A percentile compares a stretch with the other conserved stretches of the same genome.
These are phyloP conservation scores for Sinocyclocheilus grahami DNA, from an alignment of 2,113 vertebrate species.

Conservation along the genomic window DNA sequence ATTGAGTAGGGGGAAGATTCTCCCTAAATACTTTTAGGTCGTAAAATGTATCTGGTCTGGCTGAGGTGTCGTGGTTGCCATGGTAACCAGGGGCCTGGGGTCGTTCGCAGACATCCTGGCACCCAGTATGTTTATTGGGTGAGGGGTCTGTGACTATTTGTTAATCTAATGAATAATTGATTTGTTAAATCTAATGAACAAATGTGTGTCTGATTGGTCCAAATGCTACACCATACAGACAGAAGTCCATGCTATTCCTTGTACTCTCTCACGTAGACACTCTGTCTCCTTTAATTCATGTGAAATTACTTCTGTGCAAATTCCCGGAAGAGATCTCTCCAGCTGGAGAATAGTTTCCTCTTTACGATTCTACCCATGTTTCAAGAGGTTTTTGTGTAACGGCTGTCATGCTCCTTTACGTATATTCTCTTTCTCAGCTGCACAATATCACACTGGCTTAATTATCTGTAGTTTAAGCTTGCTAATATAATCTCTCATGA, in stretches of 20 bases:
- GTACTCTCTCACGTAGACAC: background rate
- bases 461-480: slow-evolving; percentile 57
- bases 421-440: slow-evolving; percentile 20
- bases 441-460: slow-evolving; percentile 55
- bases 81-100: too few relatives aligned
- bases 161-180: too few relatives aligned
- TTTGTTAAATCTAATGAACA: too few relatives aligned
- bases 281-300: slow-evolving; percentile 35
- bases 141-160: too few relatives aligned
- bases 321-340: slow-evolving; percentile 39
- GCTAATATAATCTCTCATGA: slow-evolving; percentile 60
- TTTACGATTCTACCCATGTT: slow-evolving; percentile 53
- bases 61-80: too few relatives aligned
- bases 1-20: too few relatives aligned
- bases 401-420: background rate
- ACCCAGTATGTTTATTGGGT: too few relatives aligned
- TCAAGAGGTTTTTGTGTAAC: slow-evolving; percentile 23
- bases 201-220: too few relatives aligned
- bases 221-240: background rate
- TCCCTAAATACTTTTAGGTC: too few relatives aligned
- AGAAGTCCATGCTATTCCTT: background rate
- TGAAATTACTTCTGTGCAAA: slow-evolving; percentile 42
- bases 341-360: slow-evolving; percentile 46
- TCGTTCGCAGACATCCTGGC: too few relatives aligned
- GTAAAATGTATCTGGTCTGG: too few relatives aligned